phyloP scores from a whole-genome alignment of 2,888 invertebrate genomes.

The Nipponacmea schrenckii region DNA sequence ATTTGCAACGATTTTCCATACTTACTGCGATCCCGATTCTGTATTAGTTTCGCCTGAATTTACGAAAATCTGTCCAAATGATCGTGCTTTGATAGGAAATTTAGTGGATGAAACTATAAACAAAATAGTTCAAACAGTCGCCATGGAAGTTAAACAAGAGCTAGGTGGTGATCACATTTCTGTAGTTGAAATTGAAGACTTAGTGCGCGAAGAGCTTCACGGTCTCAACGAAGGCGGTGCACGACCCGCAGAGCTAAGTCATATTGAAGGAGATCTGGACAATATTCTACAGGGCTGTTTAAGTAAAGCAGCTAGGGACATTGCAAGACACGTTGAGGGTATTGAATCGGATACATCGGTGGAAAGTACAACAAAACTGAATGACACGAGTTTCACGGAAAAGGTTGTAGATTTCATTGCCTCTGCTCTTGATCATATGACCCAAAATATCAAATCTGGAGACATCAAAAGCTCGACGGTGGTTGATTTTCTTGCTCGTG shows the following conservation, averaged over 20 bases:
- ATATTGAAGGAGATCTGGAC: not conserved
- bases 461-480: not conserved
- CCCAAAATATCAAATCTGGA: constrained; percentile 10
- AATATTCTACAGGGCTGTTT: not conserved
- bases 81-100: constrained; percentile 7
- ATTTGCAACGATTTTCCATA: constrained; percentile 38
- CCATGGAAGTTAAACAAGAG: not conserved
- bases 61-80: not conserved
- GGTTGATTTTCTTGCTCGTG: not conserved
- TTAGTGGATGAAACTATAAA: constrained; percentile 11
- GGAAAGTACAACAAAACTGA: not conserved
- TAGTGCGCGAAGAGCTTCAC: not conserved
- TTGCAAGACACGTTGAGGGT: not conserved
- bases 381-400: not conserved
- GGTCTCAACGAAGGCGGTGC: not conserved
- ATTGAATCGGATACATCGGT: not conserved
- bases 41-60: not conserved
- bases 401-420: not conserved
- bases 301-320: not conserved
- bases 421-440: constrained; percentile 8
- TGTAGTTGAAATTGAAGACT: not conserved
- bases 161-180: not conserved
- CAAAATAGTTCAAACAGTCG: constrained; percentile 4
- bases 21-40: constrained; percentile 21
- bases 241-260: not conserved